A percentile compares a stretch with the other conserved stretches of the same genome.
Conservation (phyloP, 2,888 invertebrate species). For the Aradus depressus region DNA sequence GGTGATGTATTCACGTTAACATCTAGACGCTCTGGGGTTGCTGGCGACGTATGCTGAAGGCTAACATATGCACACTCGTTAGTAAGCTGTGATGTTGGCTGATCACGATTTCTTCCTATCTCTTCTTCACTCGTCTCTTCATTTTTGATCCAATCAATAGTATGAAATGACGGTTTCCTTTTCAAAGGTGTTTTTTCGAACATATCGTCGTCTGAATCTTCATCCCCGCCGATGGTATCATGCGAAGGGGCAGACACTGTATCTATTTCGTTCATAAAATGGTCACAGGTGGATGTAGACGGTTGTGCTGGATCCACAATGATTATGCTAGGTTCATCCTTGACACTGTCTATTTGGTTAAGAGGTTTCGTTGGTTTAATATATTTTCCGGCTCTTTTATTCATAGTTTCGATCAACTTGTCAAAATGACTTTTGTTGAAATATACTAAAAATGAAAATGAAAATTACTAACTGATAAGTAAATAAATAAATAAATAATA, state of each 20-base stretch:
- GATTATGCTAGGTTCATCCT: conserved; percentile 17
- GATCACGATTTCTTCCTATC: too few relatives aligned
- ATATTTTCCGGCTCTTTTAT: conserved; percentile 30
- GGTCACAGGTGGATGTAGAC: conserved; percentile 15
- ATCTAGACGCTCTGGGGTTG: too few relatives aligned
- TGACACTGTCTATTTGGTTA: conserved; percentile 27
- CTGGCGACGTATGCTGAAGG: too few relatives aligned
- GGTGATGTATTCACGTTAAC: too few relatives aligned
- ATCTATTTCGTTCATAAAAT: neutral
- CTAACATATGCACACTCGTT: too few relatives aligned
- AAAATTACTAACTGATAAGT: neutral
- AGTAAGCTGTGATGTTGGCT: too few relatives aligned
- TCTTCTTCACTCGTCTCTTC: too few relatives aligned
- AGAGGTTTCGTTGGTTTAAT: conserved; percentile 23
- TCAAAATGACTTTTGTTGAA: conserved; percentile 36
- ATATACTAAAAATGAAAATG: conserved; percentile 33
- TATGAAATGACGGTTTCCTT: too few relatives aligned
- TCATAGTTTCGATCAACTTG: conserved; percentile 35
- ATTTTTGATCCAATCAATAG: too few relatives aligned
- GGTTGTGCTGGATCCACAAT: conserved; percentile 14
- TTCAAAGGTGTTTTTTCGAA: conserved; percentile 16
- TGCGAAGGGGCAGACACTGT: conserved; percentile 5
- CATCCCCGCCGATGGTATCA: conserved; percentile 2
- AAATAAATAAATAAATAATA: conserved; percentile 9
- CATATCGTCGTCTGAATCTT: conserved; percentile 19